Conservation (phyloP, 2,888 invertebrate species). For the Acholoe squamosa region DNA sequence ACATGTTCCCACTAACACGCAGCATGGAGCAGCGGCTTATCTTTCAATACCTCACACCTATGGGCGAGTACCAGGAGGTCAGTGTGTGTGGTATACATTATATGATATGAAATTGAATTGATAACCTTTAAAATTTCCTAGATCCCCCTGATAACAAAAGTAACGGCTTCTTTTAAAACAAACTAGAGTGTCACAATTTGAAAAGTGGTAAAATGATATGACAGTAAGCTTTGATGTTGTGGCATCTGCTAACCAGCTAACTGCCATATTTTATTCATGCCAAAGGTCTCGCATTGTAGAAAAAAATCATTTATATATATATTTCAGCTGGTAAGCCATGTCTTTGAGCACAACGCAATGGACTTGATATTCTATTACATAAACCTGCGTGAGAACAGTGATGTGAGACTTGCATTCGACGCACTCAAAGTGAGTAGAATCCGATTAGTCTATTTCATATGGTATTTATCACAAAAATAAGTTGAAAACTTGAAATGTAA, state of each 20-base stretch:
- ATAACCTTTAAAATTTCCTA: constrained; percentile 63
- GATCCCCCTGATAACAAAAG: background rate
- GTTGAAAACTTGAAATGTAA: too few relatives aligned
- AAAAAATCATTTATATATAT: background rate
- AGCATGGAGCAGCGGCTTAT: constrained; percentile 96
- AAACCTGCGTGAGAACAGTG: constrained; percentile 92
- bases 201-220: too few relatives aligned
- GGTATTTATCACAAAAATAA: too few relatives aligned
- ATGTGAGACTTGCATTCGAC: constrained; percentile 97
- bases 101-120: background rate
- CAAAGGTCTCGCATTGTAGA: too few relatives aligned
- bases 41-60: constrained; percentile 95
- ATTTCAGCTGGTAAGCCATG: constrained; percentile 91
- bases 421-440: constrained; percentile 87
- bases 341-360: constrained; percentile 96
- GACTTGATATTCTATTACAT: constrained; percentile 95
- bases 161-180: too few relatives aligned
- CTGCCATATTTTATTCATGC: too few relatives aligned
- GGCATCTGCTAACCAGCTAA: too few relatives aligned
- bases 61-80: constrained; percentile 98
- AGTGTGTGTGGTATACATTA: too few relatives aligned
- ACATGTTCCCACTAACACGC: constrained; percentile 93
- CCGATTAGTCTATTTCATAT: too few relatives aligned
- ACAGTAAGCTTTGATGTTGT: too few relatives aligned
- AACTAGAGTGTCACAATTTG: too few relatives aligned